A percentile compares a stretch with the other conserved stretches of the same genome.
phyloP scores from a whole-genome alignment of 2,797 vertebrate genomes.

The Chloroceryle amazona region DNA sequence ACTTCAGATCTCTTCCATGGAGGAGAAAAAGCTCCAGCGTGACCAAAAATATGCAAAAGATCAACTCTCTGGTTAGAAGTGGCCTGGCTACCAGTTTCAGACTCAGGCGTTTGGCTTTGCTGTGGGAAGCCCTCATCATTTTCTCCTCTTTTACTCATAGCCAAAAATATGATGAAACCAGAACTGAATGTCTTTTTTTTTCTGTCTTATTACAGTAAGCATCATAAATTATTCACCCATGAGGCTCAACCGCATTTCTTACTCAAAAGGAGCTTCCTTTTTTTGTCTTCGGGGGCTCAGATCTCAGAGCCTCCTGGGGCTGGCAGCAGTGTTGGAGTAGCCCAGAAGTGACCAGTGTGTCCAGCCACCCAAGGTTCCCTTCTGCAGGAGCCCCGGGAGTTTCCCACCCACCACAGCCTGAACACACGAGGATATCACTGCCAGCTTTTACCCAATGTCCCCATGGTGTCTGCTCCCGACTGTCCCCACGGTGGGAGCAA shows the following conservation, averaged over 20 bases:
- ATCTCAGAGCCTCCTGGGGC: background rate
- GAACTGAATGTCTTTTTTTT: constrained; percentile 21
- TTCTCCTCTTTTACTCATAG: constrained; percentile 42
- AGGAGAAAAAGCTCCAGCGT: background rate
- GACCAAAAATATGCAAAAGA: constrained; percentile 52
- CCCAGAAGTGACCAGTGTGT: background rate
- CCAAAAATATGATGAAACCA: constrained; percentile 56
- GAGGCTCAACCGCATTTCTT: constrained; percentile 9
- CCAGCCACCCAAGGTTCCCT: no score
- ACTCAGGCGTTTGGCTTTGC: constrained; percentile 27
- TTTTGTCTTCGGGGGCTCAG: background rate
- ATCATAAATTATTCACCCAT: constrained; percentile 56
- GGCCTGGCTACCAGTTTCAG: constrained; percentile 39
- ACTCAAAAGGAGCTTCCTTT: constrained; percentile 43
- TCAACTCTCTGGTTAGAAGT: constrained; percentile 15
- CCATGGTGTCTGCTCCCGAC: rapidly evolving
- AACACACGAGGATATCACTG: background rate
- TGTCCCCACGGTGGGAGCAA: background rate
- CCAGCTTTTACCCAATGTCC: background rate
- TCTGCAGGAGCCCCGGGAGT: background rate
- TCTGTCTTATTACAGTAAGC: constrained; percentile 49
- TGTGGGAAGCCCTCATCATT: constrained; percentile 32
- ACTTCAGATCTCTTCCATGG: background rate
- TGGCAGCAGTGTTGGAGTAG: background rate
- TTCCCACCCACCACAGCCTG: background rate